phyloP scores from a whole-genome alignment of 2,888 invertebrate species.

The Tiliacea aurago region DNA sequence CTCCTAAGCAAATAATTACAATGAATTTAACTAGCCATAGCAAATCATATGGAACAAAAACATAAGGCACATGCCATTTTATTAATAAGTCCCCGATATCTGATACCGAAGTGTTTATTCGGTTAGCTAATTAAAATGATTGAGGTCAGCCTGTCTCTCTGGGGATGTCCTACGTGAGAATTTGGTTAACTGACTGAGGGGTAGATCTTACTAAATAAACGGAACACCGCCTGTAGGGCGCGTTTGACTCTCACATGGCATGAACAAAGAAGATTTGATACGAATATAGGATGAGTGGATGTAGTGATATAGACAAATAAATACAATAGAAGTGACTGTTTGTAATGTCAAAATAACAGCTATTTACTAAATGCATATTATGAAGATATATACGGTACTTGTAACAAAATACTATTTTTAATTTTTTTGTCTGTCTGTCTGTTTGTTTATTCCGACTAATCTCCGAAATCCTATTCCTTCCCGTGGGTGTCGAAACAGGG shows the following conservation, averaged over 20 bases:
- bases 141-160: conserved; percentile 29
- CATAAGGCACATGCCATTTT: neutral
- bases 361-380: no score
- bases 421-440: no score
- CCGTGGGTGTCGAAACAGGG: no score
- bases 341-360: no score
- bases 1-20: conserved; percentile 24
- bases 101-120: conserved; percentile 35
- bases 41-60: neutral
- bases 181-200: neutral
- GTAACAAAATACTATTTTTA: no score
- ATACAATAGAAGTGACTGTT: no score
- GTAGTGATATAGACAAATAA: neutral
- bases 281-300: neutral
- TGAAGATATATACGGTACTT: no score
- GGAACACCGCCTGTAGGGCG: neutral
- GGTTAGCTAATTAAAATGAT: conserved; percentile 38
- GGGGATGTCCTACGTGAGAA: conserved; percentile 17
- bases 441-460: no score
- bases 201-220: conserved; percentile 7
- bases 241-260: neutral
- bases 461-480: no score
- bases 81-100: conserved; percentile 18
- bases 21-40: neutral
- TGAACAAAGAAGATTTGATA: neutral